These are phyloP conservation scores for Rhamphomyia laevipes DNA, from an alignment of 2,888 invertebrate genomes.

Conservation along the genomic window DNA sequence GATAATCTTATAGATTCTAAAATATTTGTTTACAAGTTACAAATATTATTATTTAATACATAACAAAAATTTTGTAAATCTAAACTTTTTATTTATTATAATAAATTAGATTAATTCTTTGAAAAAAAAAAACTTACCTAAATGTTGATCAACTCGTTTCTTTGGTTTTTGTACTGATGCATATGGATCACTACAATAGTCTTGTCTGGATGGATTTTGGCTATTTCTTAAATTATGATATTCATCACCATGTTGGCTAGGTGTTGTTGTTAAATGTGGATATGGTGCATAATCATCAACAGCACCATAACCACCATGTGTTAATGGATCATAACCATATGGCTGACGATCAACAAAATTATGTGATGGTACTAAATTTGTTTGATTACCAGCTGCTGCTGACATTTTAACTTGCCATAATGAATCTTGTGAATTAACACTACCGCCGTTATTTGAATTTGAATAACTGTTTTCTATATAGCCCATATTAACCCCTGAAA, in stretches of 20 bases:
- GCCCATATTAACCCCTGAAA: constrained; percentile 72
- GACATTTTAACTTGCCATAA: constrained; percentile 90
- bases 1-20: no score
- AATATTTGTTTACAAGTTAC: no score
- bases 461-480: constrained; percentile 88
- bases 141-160: constrained; percentile 75
- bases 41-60: no score
- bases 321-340: constrained; percentile 65
- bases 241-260: constrained; percentile 53
- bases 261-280: constrained; percentile 60
- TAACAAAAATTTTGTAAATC: no score
- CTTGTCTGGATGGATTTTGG: constrained; percentile 75
- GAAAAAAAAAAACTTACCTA: constrained; percentile 50
- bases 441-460: constrained; percentile 89
- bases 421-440: constrained; percentile 88
- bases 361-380: constrained; percentile 46
- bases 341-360: constrained; percentile 54
- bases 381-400: constrained; percentile 56
- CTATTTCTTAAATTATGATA: constrained; percentile 59
- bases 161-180: constrained; percentile 83
- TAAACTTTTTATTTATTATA: no score
- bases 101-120: no score
- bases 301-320: constrained; percentile 72
- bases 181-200: constrained; percentile 80
- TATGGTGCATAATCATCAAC: constrained; percentile 78